Conservation (phyloP, 1,140 invertebrate species). For the Lepidurus packardi region DNA sequence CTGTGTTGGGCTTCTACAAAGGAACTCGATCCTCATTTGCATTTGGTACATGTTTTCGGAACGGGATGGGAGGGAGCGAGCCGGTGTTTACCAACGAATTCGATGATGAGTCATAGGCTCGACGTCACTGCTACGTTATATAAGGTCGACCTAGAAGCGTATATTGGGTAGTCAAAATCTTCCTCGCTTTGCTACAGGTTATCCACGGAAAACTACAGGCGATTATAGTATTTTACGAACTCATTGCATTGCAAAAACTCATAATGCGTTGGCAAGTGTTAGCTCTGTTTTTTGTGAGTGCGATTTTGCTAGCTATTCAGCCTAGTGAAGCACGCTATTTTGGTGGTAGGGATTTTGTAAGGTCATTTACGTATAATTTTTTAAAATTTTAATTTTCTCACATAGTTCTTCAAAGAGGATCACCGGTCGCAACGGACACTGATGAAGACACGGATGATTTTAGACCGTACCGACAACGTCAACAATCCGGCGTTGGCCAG, state of each 20-base stretch:
- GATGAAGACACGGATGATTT: background rate
- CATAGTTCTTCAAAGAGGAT: background rate
- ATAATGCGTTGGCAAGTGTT: background rate
- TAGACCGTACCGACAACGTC: background rate
- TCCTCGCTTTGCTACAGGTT: background rate
- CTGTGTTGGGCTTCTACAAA: background rate
- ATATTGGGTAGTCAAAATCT: background rate
- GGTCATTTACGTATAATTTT: too few species aligned
- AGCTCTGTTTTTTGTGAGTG: background rate
- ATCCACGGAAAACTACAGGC: background rate
- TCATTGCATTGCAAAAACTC: background rate
- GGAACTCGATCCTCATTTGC: background rate
- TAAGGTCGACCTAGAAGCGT: background rate
- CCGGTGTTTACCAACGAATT: background rate
- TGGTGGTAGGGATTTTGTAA: background rate
- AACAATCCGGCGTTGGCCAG: background rate
- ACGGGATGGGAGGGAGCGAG: background rate
- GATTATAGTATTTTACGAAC: background rate
- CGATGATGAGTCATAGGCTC: background rate
- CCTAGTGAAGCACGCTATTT: background rate
- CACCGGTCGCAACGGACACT: background rate
- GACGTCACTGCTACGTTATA: background rate
- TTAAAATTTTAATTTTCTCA: too few species aligned
- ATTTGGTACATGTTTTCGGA: background rate
- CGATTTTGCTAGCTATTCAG: background rate